Evolutionary conservation across 1,140 invertebrate genomes (phyloP).

Genomic region (Atopsyche davidsoni): DNA sequence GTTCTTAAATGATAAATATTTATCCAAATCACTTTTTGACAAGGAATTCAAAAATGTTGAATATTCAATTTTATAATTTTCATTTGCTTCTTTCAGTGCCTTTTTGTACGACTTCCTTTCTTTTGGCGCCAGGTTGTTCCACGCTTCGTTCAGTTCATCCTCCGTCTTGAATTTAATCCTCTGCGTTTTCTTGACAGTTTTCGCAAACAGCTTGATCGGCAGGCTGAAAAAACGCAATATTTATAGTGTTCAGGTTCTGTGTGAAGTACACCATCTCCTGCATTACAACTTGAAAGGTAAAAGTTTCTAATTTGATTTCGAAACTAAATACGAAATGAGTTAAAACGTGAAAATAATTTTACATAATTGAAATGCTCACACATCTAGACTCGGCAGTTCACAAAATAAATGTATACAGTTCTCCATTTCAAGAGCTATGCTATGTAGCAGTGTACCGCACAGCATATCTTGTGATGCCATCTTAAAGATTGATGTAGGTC

Average conservation of each 20-base stretch:
- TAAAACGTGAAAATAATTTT: constrained; percentile 1
- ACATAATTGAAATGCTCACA: background rate
- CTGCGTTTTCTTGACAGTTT: constrained; percentile 14
- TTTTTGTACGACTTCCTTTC: constrained; percentile 16
- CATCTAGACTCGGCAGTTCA: too few relatives aligned
- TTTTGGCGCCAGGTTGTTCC: constrained; percentile 7
- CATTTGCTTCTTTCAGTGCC: constrained; percentile 6
- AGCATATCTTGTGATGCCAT: too few relatives aligned
- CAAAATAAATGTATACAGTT: too few relatives aligned
- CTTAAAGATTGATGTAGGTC: too few relatives aligned
- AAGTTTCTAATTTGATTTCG: background rate
- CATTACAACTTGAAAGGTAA: too few relatives aligned
- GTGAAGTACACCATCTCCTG: too few relatives aligned
- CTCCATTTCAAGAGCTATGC: too few relatives aligned
- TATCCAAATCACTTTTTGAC: constrained; percentile 10
- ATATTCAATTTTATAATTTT: background rate
- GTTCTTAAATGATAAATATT: too few relatives aligned
- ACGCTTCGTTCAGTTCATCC: constrained; percentile 10
- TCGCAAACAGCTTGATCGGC: constrained; percentile 12
- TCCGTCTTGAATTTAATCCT: constrained; percentile 10
- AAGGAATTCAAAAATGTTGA: constrained; percentile 11
- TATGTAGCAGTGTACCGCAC: too few relatives aligned
- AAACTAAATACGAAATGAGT: background rate
- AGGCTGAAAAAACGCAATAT: constrained; percentile 9
- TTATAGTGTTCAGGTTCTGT: too few relatives aligned